Evolutionary conservation across 2,888 invertebrate species (phyloP), one percentile per base, ranked within the genome.

Genomic region (Schizotus pectinicornis): DNA sequence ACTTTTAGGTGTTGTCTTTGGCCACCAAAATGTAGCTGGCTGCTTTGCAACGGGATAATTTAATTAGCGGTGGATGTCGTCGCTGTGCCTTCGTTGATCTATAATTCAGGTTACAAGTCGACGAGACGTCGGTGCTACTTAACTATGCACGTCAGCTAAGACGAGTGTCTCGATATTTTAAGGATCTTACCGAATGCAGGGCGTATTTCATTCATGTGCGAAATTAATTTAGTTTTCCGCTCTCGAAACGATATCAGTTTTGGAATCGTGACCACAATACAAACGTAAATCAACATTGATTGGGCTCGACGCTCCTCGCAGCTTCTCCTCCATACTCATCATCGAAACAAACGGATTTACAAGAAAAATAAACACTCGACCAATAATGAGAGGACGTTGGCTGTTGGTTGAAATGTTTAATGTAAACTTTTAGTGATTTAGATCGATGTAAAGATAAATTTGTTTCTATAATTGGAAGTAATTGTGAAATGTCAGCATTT

Each of bases 141-240:
- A 22, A 22, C 22, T 22, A 22, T 22, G 22, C 22, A 22, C 22
- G 22, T 22, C 22, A 22, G 22, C 22, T 22, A 22, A 5, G 22
- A 22, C 22, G 22, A 22, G 22, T 22, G 22, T 22, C 22, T 22
- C 22, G 22, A 22, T 22, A 22, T 22, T 22, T 22, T 22, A 22
- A 22, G 22, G 22, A 22, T 22, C 22, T 22, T 22, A 5, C 22
- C 22, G 5, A 22, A 22, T 22, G 22, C 5, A 36, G 3, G 36
- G 9, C 11, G 9, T 11, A 41, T 41, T 41, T 41, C 31, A 11
- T 14, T 41, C 22, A 22, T 41, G 22, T n/a, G 3, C 22, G n/a
- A 41, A 41, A 41, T 41, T 41, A 41, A 41, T 41, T 14, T 22
- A 22, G 22, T 41, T 41, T 41, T 41, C 39, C 39, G 39, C 13